Percentiles rank a stretch among this genome's conserved stretches.
phyloP scores from a whole-genome alignment of 1,140 invertebrate species.

The Mizuhopecten yessoensis region DNA sequence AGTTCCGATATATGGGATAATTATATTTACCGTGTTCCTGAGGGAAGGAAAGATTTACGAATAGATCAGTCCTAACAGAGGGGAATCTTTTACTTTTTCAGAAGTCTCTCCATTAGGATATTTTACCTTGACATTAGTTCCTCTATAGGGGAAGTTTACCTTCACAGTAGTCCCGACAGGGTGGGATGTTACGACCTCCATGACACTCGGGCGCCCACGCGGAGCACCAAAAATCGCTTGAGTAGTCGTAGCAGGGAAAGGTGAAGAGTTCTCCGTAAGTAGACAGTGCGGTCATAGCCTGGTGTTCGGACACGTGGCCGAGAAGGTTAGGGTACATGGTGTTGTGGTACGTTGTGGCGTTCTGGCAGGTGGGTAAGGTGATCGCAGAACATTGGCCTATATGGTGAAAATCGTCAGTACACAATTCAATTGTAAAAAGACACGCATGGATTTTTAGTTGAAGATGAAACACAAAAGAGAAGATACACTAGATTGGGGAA shows the following conservation, averaged over 20 bases:
- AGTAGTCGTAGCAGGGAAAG: constrained; percentile 61
- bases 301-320: constrained; percentile 63
- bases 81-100: no score
- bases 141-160: no score
- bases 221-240: constrained; percentile 67
- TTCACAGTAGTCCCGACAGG: constrained; percentile 69
- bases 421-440: no score
- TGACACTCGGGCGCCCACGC: constrained; percentile 67
- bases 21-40: no score
- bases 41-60: no score
- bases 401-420: not conserved
- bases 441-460: no score
- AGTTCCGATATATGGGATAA: no score
- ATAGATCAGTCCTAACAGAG: no score
- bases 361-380: constrained; percentile 60
- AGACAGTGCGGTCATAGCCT: constrained; percentile 49
- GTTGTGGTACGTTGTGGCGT: constrained; percentile 63
- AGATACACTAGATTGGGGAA: no score
- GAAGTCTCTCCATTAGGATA: no score
- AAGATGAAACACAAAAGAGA: no score
- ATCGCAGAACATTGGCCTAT: constrained; percentile 65
- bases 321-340: constrained; percentile 71
- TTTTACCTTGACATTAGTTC: no score
- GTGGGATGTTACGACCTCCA: constrained; percentile 62
- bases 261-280: constrained; percentile 47